A percentile compares a stretch with the other conserved stretches of the same genome.
Evolutionary conservation across 2,113 vertebrate species (phyloP).

Genomic region (Protobothrops flavoviridis): DNA sequence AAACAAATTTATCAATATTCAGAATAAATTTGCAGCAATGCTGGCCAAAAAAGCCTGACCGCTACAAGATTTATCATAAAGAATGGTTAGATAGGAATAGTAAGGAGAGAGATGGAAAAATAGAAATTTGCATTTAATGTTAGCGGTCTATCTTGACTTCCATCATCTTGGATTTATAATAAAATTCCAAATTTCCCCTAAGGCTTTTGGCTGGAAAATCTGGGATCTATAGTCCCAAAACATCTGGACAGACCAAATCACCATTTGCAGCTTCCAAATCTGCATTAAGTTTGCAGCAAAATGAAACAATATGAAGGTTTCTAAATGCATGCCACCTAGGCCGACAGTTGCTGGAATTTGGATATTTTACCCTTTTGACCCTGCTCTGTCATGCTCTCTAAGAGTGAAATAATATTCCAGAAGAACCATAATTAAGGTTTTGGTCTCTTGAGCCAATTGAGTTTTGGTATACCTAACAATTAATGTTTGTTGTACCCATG

Average conservation of each 20-base stretch:
- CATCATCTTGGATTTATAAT: neutral
- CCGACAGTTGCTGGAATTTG: neutral
- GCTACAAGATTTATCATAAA: neutral
- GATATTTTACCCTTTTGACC: constrained; percentile 16
- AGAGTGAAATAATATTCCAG: neutral
- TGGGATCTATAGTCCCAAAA: neutral
- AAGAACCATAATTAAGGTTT: constrained; percentile 24
- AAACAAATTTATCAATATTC: neutral
- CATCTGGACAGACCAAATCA: neutral
- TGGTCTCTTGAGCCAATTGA: constrained; percentile 10
- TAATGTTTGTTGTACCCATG: constrained; percentile 20
- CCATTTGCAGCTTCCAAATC: neutral
- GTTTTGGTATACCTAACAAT: neutral
- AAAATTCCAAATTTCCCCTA: neutral
- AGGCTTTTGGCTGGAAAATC: neutral
- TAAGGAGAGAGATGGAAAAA: neutral
- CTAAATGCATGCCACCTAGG: neutral
- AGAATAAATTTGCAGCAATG: neutral
- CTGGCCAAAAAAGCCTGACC: neutral
- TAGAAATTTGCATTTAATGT: neutral
- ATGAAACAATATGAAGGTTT: neutral
- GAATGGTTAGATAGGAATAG: neutral
- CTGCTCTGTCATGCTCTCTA: neutral
- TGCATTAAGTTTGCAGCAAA: neutral
- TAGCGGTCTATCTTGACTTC: neutral